phyloP scores from a whole-genome alignment of 2,113 vertebrate genomes.

The Coracopsis vasa region DNA sequence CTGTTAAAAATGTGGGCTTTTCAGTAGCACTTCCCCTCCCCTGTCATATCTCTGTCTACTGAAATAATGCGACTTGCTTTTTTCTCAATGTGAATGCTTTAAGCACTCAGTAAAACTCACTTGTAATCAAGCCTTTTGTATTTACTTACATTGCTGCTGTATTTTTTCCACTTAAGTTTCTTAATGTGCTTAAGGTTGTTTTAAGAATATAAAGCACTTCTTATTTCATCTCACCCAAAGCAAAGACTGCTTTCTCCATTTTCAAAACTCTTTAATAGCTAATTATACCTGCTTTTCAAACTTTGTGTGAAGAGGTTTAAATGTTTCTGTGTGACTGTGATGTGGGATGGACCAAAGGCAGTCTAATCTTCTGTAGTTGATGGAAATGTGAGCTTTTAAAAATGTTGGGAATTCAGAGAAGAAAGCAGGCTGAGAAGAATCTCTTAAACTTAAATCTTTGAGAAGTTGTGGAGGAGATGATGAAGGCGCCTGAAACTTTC shows the following conservation, averaged over 20 bases:
- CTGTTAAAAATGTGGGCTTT: background rate
- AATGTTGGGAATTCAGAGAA: background rate
- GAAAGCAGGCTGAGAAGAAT: background rate
- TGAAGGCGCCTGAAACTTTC: background rate
- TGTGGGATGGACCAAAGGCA: background rate
- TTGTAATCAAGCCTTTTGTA: background rate
- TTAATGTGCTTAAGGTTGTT: accelerated
- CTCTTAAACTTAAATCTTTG: background rate
- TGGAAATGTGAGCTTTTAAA: background rate
- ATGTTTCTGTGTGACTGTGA: background rate
- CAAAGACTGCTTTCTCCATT: background rate
- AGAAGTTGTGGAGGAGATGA: background rate
- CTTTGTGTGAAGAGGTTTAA: background rate
- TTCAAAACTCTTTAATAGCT: background rate
- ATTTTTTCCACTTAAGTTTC: background rate
- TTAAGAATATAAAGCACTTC: background rate
- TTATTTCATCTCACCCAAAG: background rate
- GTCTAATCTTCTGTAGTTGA: background rate
- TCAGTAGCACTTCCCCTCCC: background rate
- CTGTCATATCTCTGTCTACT: background rate
- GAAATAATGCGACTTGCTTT: background rate
- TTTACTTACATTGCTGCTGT: accelerated
- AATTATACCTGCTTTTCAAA: background rate
- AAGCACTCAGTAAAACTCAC: background rate
- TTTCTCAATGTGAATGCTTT: background rate